Conservation (phyloP, 2,797 vertebrate species). For the Pangasius sanitwongsei region DNA sequence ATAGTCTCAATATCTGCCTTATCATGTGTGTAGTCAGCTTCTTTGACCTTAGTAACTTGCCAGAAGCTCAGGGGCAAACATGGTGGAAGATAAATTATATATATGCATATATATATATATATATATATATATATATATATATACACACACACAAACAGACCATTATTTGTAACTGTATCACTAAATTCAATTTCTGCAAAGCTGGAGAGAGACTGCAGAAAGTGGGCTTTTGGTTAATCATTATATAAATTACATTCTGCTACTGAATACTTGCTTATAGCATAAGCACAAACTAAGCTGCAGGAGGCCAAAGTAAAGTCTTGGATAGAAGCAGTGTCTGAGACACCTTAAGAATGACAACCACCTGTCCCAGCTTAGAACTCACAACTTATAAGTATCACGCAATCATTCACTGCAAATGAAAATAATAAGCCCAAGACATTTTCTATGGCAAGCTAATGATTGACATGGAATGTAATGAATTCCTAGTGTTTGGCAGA, state of each 20-base stretch:
- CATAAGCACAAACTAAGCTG: conserved; percentile 63
- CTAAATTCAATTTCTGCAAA: not conserved
- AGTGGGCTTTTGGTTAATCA: not conserved
- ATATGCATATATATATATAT: too few species aligned
- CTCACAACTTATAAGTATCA: not conserved
- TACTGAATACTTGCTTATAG: conserved; percentile 67
- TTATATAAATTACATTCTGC: conserved; percentile 20
- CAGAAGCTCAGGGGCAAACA: not conserved
- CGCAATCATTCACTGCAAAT: not conserved
- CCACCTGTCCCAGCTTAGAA: conserved; percentile 54
- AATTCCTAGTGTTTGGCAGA: conserved; percentile 14
- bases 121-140: not conserved
- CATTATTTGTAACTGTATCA: not conserved
- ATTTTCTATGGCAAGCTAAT: conserved; percentile 13
- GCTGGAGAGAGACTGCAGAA: not conserved
- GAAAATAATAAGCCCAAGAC: conserved; percentile 1
- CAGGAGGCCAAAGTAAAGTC: conserved; percentile 72
- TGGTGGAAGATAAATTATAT: not conserved
- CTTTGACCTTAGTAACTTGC: not conserved
- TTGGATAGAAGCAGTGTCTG: conserved; percentile 67
- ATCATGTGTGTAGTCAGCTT: not conserved
- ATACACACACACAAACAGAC: too few species aligned
- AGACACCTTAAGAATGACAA: conserved; percentile 67
- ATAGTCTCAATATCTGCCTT: not conserved
- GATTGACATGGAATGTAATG: conserved; percentile 36